Conservation (phyloP, 2,888 invertebrate species). For the Trichacis sp. region DNA sequence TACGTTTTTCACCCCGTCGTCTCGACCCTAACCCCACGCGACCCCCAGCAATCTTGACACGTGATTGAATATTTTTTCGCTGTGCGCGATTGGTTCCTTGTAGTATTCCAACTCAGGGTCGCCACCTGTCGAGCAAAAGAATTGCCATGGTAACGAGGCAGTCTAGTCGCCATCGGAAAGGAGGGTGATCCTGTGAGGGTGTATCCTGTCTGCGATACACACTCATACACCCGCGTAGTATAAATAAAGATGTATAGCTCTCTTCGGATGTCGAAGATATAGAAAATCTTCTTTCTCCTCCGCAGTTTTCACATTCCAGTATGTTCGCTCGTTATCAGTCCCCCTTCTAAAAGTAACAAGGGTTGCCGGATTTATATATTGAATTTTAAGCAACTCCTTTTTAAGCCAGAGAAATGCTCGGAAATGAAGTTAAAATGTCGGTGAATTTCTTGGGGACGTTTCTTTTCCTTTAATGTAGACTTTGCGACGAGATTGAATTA, state of each 20-base stretch:
- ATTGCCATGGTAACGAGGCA: slow-evolving; percentile 66
- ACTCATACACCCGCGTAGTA: background rate
- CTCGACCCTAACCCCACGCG: slow-evolving; percentile 43
- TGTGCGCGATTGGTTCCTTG: slow-evolving; percentile 67
- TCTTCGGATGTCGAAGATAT: background rate
- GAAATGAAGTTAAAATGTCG: slow-evolving; percentile 5
- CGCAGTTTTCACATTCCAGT: slow-evolving; percentile 4
- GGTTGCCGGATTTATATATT: slow-evolving; percentile 56
- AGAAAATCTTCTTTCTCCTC: slow-evolving; percentile 4
- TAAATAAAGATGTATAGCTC: background rate
- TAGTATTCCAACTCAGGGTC: slow-evolving; percentile 50
- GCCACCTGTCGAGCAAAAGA: slow-evolving; percentile 66
- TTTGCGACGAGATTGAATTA: background rate
- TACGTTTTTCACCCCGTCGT: slow-evolving; percentile 46
- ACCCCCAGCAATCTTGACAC: slow-evolving; percentile 63
- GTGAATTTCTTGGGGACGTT: slow-evolving; percentile 1
- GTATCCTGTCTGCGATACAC: slow-evolving; percentile 19
- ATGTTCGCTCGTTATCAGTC: slow-evolving; percentile 8
- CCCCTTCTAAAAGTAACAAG: slow-evolving; percentile 48
- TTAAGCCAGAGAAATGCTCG: slow-evolving; percentile 8
- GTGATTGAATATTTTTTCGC: slow-evolving; percentile 69
- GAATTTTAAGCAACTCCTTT: slow-evolving; percentile 59
- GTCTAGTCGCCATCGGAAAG: slow-evolving; percentile 46
- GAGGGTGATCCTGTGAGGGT: slow-evolving; percentile 42
- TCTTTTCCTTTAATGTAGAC: background rate